Conservation (phyloP, 2,888 invertebrate genomes). For the Mesorhabditis spiculigera region DNA sequence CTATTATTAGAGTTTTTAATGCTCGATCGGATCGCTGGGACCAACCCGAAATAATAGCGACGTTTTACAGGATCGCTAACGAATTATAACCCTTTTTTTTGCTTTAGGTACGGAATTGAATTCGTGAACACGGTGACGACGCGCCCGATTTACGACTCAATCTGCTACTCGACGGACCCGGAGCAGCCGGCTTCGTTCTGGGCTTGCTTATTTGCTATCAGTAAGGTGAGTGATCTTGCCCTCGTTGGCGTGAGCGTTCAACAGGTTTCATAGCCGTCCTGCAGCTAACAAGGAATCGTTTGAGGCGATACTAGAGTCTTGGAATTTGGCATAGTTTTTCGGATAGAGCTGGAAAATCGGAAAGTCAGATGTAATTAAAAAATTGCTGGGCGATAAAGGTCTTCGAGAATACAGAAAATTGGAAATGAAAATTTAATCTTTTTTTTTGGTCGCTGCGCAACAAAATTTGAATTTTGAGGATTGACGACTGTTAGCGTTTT, state of each 20-base stretch:
- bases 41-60: conserved; percentile 23
- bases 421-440: no score
- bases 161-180: conserved; percentile 45
- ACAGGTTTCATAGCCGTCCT: no score
- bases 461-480: no score
- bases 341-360: conserved; percentile 25
- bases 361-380: neutral
- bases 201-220: conserved; percentile 51
- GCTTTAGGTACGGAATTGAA: conserved; percentile 27
- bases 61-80: conserved; percentile 36
- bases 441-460: no score
- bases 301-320: no score
- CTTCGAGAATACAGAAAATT: no score
- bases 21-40: no score
- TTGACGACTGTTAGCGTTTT: no score
- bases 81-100: neutral
- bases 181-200: conserved; percentile 53
- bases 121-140: conserved; percentile 29
- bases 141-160: conserved; percentile 42
- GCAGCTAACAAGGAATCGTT: no score
- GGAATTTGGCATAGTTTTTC: no score
- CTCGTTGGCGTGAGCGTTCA: neutral
- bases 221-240: conserved; percentile 21
- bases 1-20: no score
- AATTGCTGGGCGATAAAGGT: no score